Evolutionary conservation across 2,797 vertebrate species (phyloP).

Genomic region (Trematomus bernacchii): DNA sequence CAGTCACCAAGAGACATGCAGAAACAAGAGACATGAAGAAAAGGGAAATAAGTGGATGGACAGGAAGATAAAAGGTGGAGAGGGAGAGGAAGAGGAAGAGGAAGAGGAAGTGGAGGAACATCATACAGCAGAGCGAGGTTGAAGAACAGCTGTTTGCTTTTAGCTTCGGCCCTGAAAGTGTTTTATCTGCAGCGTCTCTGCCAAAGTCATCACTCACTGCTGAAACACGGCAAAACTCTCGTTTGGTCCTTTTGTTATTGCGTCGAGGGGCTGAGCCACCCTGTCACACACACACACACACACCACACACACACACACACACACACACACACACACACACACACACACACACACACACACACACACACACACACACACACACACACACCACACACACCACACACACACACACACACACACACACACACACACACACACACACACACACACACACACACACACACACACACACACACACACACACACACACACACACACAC

Average conservation of each 20-base stretch:
- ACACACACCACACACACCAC: too few relatives aligned
- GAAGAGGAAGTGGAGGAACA: background rate
- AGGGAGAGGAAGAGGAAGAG: background rate
- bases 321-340: conserved; percentile 19
- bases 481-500: too few relatives aligned
- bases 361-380: too few relatives aligned
- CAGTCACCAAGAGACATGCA: background rate
- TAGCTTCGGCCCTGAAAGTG: conserved; percentile 82
- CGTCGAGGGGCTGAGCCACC: conserved; percentile 65
- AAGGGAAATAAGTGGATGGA: background rate
- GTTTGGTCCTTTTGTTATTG: conserved; percentile 79
- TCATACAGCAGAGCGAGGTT: conserved; percentile 10
- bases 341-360: too few relatives aligned
- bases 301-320: conserved; percentile 23
- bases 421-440: too few relatives aligned
- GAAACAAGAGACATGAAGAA: background rate
- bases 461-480: too few relatives aligned
- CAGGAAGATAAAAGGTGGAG: conserved; percentile 1
- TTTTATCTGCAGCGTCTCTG: conserved; percentile 79
- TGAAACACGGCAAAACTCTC: conserved; percentile 81
- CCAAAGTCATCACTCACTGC: conserved; percentile 81
- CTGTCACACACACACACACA: conserved; percentile 36
- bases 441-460: too few relatives aligned
- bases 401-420: too few relatives aligned
- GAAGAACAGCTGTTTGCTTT: conserved; percentile 84